These are phyloP conservation scores for Hemiscyllium ocellatum DNA, from an alignment of 2,113 vertebrate species.

Conservation along the genomic window DNA sequence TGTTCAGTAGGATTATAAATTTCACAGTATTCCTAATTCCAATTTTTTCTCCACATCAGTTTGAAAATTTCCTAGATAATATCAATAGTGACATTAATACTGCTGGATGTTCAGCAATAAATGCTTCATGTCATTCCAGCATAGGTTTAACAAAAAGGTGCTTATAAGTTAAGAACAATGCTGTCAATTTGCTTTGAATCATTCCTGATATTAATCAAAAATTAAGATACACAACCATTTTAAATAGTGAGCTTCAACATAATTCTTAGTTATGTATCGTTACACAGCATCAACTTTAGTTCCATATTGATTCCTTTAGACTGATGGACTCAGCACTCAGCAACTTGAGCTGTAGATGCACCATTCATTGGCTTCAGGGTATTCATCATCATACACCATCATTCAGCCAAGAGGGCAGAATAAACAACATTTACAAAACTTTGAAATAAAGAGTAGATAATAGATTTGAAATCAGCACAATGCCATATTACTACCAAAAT, in stretches of 20 bases:
- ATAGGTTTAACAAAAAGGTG: not conserved
- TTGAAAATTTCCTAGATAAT: not conserved
- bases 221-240: not conserved
- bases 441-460: not conserved
- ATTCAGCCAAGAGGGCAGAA: not conserved
- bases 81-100: not conserved
- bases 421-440: not conserved
- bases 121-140: slow-evolving; percentile 32
- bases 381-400: slow-evolving; percentile 4
- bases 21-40: not conserved
- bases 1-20: slow-evolving; percentile 19
- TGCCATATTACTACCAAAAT: not conserved
- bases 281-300: not conserved
- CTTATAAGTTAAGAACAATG: not conserved
- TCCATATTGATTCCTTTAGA: not conserved
- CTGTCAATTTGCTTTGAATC: not conserved
- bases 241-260: not conserved
- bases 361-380: not conserved
- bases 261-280: not conserved
- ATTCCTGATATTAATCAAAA: not conserved
- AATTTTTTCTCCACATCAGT: not conserved
- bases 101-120: slow-evolving; percentile 22
- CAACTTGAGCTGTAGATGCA: not conserved
- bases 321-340: not conserved
- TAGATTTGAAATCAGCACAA: not conserved